phyloP scores from a whole-genome alignment of 1,140 invertebrate species.

The Calliphora vicina region DNA sequence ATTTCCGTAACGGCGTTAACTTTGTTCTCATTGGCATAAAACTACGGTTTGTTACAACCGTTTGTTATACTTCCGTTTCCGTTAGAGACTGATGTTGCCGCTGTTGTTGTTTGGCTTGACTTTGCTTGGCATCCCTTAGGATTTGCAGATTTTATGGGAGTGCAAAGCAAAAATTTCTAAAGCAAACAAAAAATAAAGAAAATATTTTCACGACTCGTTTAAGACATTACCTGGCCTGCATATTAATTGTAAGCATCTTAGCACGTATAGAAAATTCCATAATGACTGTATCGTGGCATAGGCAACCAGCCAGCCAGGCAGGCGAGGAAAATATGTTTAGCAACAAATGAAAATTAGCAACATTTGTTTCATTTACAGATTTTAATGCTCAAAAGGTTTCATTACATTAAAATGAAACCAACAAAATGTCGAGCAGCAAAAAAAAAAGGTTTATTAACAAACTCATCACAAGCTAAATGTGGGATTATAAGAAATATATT shows the following conservation, averaged over 20 bases:
- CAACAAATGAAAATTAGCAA: conserved; percentile 6
- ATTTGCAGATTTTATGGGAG: conserved; percentile 11
- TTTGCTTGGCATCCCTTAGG: neutral
- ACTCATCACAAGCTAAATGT: neutral
- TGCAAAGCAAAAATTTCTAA: neutral
- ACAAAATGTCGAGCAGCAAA: neutral
- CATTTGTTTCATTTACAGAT: conserved; percentile 1
- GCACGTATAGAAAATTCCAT: neutral
- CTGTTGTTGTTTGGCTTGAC: conserved; percentile 4
- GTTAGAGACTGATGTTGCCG: neutral
- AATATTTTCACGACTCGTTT: conserved; percentile 16
- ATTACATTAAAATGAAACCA: neutral
- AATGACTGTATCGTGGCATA: neutral
- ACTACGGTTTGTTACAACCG: conserved; percentile 11
- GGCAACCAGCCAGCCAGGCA: neutral
- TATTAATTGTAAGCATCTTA: conserved; percentile 17
- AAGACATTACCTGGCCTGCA: conserved; percentile 28
- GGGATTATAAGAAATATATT: neutral
- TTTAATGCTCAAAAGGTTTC: neutral
- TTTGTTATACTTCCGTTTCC: conserved; percentile 18
- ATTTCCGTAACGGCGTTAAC: conserved; percentile 26
- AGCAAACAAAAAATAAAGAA: neutral
- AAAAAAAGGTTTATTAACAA: neutral
- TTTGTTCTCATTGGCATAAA: conserved; percentile 5
- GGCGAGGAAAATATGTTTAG: neutral